Evolutionary conservation across 2,113 vertebrate genomes (phyloP).

Genomic region (Dasyprocta punctata): DNA sequence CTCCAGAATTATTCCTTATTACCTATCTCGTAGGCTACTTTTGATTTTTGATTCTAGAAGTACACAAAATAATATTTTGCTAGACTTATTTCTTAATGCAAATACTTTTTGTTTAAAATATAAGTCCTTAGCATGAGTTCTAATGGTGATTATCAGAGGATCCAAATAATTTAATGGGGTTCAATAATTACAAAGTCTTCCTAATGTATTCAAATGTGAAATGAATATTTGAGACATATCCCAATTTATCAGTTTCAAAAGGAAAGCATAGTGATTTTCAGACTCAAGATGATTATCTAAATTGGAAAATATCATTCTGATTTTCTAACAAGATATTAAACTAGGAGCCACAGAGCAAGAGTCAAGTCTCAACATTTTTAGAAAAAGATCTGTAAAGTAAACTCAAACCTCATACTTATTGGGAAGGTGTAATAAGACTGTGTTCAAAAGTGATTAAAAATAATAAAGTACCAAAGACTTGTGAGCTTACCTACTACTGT

Average conservation of each 20-base stretch:
- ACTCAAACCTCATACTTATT: neutral
- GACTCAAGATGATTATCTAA: neutral
- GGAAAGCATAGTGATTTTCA: neutral
- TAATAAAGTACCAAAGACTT: neutral
- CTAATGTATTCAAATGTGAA: neutral
- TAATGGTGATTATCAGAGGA: neutral
- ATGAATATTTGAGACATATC: neutral
- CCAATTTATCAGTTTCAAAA: neutral
- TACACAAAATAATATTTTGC: neutral
- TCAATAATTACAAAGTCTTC: neutral
- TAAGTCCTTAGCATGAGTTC: neutral
- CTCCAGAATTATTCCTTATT: neutral
- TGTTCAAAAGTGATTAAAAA: constrained; percentile 31
- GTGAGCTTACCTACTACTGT: neutral
- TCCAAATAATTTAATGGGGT: neutral
- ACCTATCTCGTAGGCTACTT: neutral
- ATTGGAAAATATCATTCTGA: constrained; percentile 6
- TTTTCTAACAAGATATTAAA: neutral
- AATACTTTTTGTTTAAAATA: neutral
- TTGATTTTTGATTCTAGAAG: neutral
- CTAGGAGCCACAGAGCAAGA: neutral
- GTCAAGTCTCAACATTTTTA: neutral
- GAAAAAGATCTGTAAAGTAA: neutral
- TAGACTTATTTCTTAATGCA: neutral
- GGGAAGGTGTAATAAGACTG: neutral